Evolutionary conservation across 2,113 vertebrate species (phyloP), one percentile per base, ranked within the genome.

Genomic region (Myxocyprinus asiaticus): DNA sequence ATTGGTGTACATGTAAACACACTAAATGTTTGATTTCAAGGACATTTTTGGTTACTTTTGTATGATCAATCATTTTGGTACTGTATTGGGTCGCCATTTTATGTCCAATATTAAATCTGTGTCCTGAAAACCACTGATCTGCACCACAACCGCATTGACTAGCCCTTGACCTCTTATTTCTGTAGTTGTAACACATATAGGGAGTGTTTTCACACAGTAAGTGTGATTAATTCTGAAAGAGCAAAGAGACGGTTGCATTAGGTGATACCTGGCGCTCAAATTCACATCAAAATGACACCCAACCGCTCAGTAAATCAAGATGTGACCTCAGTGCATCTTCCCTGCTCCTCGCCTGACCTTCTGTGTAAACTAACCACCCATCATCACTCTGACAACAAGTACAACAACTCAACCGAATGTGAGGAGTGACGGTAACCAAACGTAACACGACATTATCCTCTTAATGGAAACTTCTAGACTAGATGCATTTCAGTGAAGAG

Each of bases 321-420:
- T 89, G 89, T 91, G 90, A 92, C 88, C 88, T 89, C 86, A 79
- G 84, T 33, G 87, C 85, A 75, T 91, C 92, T 87, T 89, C 86
- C 83, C 88, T 87, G 89, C 91, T 91, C 90, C 91, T 85, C 84
- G 84, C 86, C 76, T 91, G 90, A 91, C 91, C 91, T 89, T 70
- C 86, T 87, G 77, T 88, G 88, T 87, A 93, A 92, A 91, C 90
- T 92, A 91, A 92, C 89, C 75, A 83, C 81, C 89, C 91, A 90
- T 93, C 91, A 91, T 85, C 91, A 48, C 87, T 17, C 15, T 79
- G 77, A 83, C 84, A 89, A 92, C 90, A 91, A 90, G 7, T n/a
- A 58, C 55, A 7, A 6, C 89, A 90, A 86, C 88, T 88, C 84
- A 84, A 15, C 87, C 88, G 86, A 80, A 90, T 42, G 88, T 89